Evolutionary conservation across 1,140 invertebrate genomes (phyloP).

Genomic region (Aphaenogaster floridana): DNA sequence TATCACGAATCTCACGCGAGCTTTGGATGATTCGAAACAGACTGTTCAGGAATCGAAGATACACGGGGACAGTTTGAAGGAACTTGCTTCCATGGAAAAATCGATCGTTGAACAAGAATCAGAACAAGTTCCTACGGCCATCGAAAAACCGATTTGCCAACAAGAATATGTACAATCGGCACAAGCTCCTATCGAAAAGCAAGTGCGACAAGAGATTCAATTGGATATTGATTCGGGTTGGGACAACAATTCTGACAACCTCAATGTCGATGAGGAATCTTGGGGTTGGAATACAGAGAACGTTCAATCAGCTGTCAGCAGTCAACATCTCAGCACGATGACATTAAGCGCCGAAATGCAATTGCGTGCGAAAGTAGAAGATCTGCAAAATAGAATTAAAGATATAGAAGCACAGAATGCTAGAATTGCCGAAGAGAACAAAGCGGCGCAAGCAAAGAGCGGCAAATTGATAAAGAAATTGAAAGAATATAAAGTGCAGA

Average conservation of each 20-base stretch:
- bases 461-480: constrained; percentile 92
- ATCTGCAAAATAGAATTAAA: constrained; percentile 86
- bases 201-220: background rate
- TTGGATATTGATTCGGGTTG: constrained; percentile 73
- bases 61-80: background rate
- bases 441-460: constrained; percentile 89
- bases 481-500: constrained; percentile 91
- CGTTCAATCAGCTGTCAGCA: constrained; percentile 82
- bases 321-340: constrained; percentile 73
- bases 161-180: constrained; percentile 21
- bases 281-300: constrained; percentile 88
- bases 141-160: constrained; percentile 1
- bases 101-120: background rate
- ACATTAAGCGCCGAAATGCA: constrained; percentile 69
- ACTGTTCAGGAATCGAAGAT: background rate
- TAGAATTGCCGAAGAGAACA: constrained; percentile 88
- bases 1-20: constrained; percentile 52
- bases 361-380: constrained; percentile 81
- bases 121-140: background rate
- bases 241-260: constrained; percentile 74
- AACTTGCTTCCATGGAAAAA: constrained; percentile 31
- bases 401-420: constrained; percentile 87
- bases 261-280: constrained; percentile 86
- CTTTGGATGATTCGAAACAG: constrained; percentile 40
- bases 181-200: constrained; percentile 30